Evolutionary conservation across 2,113 vertebrate genomes (phyloP), one percentile per base, ranked within the genome.

Genomic region (Ovibos moschatus): DNA sequence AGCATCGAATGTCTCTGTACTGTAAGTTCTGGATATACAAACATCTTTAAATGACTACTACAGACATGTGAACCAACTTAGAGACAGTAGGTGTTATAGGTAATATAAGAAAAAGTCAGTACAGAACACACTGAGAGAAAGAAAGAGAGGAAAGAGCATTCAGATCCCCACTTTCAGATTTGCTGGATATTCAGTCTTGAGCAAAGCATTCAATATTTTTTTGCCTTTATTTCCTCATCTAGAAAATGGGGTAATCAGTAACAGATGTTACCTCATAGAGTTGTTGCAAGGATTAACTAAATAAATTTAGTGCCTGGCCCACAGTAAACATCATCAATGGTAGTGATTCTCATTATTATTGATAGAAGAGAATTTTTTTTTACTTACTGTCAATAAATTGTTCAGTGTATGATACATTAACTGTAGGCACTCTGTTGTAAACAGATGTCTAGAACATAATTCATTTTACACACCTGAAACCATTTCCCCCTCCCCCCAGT

Each of bases 401-500:
- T 92, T 85, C 64, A 64, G 33, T 17, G 15, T 64, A 23, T 3
- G 19, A 74, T 40, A 40, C 67, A 6, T 62, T 87, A 87, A 81
- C 16, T 57, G 21, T 12, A 71, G 45, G 19, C 36, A 36, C 30
- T 33, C 2, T 40, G 40, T 13, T 27, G 43, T 30, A 90, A 53
- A 55, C 33, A 30, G 47, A 53, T 45, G 23, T 76, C 57, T 55
- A 45, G 21, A 58, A 76, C 7, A 55, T 67, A 81, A 74, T 1
- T 64, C 13, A 82, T 74, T 36, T 76, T 45, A 12, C 6, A 45
- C 13, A 91, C 71, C n/a, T 33, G 89, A 53, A 81, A 58, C 40
- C 47, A 27, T 53, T 45, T 2, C 3, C 19, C 7, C 25, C 2
- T 50, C n/a, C 2, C 16, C 19, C 1, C 11, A 11, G 17, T 2